Conservation (phyloP, 2,113 vertebrate species). For the Elephantulus edwardii region DNA sequence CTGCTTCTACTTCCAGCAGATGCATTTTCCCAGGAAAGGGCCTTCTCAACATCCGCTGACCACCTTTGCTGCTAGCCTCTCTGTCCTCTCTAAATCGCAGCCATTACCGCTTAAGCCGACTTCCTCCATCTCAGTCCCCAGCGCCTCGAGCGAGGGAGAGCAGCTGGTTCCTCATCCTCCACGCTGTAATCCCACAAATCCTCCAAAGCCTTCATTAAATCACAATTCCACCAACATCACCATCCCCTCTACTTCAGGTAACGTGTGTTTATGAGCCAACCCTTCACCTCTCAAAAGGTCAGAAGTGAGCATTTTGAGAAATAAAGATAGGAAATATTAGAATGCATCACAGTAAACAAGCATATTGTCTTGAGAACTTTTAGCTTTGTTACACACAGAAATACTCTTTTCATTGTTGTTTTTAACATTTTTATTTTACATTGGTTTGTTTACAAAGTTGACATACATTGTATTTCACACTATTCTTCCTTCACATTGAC, state of each 20-base stretch:
- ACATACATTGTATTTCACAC: too few relatives aligned
- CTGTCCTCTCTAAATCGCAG: constrained; percentile 44
- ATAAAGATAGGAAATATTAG: neutral
- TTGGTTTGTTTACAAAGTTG: too few relatives aligned
- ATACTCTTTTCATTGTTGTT: too few relatives aligned
- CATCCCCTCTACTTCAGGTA: constrained; percentile 47
- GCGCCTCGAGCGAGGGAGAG: constrained; percentile 32
- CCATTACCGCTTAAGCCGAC: constrained; percentile 40
- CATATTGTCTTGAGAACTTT: neutral
- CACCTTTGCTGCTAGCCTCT: neutral
- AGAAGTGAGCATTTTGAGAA: neutral
- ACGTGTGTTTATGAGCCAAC: neutral
- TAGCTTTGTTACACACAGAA: neutral
- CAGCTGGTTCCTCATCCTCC: constrained; percentile 64
- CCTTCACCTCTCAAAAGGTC: constrained; percentile 12
- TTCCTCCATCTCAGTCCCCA: constrained; percentile 54
- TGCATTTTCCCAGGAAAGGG: constrained; percentile 23
- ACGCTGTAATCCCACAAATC: constrained; percentile 51
- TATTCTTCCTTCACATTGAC: too few relatives aligned
- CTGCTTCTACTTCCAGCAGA: neutral
- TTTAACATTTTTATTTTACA: too few relatives aligned
- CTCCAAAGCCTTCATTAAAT: constrained; percentile 66
- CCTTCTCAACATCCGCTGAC: neutral
- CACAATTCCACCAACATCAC: constrained; percentile 50
- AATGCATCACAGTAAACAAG: neutral